Evolutionary conservation across 64 coral and sea anemone species (phyloP), one percentile per base, ranked within the genome.

Genomic region (Dendronephthya gigantea): DNA sequence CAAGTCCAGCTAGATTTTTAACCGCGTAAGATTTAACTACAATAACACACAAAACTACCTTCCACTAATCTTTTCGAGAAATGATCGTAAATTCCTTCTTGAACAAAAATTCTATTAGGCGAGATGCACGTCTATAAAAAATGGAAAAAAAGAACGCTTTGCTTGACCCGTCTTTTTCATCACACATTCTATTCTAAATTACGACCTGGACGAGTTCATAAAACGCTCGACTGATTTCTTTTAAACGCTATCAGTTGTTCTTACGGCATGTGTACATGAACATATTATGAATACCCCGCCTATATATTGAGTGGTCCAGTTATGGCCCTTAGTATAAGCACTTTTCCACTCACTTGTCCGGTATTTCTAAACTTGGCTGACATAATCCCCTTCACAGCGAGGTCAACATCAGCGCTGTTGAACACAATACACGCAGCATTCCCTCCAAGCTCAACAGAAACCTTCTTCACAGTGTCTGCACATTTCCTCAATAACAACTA

Each of bases 11-110:
- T n/a, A n/a, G n/a, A n/a, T 45, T 45, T 45, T 45, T 45, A 45
- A 45, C 11, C 41, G 4, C 11, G 41, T 6, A 45, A 45, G 41
- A 6, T 11, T 45, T 6, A 45, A 45, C 4, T 45, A 45, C 4
- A 45, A 45, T 45, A 4, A 45, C 48, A 90, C 11, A 45, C 41
- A 45, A 11, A 45, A 45, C 41, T 82, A 10, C 85, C 90, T 11
- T 51, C 82, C 25, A 85, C 85, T 28, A 92, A 8, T 30, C 81
- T 83, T 15, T 37, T 35, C 23, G 86, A 81, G 79, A 92, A 92
- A 40, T 92, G 76, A 50, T 92, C 59, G 23, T 88, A 92, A 83
- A 92, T 83, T 39, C 83, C 90, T 38, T 92, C 91, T 90, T 92
- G 87, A 48, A 89, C 69, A 16, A 92, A 52, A 82, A 92, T 89